Conservation (phyloP, 2,797 vertebrate genomes). For the Anabacerthia variegaticeps region DNA sequence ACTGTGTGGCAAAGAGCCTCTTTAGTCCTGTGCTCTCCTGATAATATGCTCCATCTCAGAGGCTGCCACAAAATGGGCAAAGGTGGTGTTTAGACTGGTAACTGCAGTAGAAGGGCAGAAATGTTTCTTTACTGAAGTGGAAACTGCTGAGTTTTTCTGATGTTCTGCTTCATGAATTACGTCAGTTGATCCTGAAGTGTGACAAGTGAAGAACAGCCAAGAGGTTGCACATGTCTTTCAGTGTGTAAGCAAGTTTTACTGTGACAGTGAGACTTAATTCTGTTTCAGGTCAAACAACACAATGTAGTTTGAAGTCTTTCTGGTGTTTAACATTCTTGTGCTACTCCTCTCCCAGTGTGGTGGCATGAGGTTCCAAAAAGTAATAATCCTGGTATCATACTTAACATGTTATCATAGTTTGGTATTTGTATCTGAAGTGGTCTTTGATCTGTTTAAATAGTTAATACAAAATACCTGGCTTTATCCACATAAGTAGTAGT, state of each 20-base stretch:
- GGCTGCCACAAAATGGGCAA: background rate
- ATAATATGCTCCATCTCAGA: background rate
- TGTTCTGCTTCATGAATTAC: background rate
- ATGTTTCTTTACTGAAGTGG: background rate
- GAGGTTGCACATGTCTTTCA: background rate
- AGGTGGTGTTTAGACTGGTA: background rate
- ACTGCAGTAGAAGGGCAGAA: background rate
- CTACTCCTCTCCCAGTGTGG: background rate
- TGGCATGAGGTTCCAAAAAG: background rate
- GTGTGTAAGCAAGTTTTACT: background rate
- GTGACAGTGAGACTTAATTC: background rate
- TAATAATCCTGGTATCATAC: background rate
- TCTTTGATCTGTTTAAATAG: background rate
- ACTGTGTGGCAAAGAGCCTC: background rate
- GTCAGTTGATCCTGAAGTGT: background rate
- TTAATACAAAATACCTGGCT: background rate
- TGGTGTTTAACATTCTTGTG: background rate
- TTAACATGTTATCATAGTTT: background rate
- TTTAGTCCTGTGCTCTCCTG: background rate
- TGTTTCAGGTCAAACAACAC: conserved; percentile 10
- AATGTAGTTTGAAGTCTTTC: background rate
- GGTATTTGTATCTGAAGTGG: background rate
- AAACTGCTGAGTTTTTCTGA: background rate
- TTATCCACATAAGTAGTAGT: background rate
- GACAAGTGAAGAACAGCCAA: background rate